These are phyloP conservation scores for Odontesthes bonariensis DNA, from an alignment of 2,113 vertebrate genomes.

Conservation along the genomic window DNA sequence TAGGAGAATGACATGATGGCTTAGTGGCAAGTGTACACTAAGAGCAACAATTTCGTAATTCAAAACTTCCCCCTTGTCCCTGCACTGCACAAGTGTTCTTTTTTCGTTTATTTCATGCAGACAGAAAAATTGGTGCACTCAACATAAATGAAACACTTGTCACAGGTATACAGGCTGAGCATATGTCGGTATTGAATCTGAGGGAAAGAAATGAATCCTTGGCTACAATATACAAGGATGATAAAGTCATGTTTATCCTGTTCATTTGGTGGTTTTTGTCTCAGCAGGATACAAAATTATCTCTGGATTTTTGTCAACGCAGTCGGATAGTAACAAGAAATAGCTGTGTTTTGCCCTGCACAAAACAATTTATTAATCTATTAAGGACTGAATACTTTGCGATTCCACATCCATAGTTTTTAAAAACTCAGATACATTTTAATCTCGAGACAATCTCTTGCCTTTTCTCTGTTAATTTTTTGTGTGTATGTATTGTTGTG, in stretches of 20 bases:
- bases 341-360: not conserved
- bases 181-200: not conserved
- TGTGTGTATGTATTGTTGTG: not conserved
- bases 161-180: not conserved
- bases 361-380: not conserved
- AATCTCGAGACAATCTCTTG: not conserved
- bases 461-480: not conserved
- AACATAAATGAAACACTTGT: not conserved
- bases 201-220: not conserved
- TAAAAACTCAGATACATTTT: not conserved
- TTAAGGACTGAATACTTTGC: not conserved
- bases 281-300: constrained; percentile 17
- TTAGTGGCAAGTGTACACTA: not conserved
- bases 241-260: not conserved
- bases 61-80: not conserved
- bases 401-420: too few relatives aligned
- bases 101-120: too few relatives aligned
- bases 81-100: not conserved
- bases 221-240: not conserved
- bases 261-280: not conserved
- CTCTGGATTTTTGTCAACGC: not conserved
- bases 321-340: not conserved
- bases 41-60: not conserved
- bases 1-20: not conserved
- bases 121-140: too few relatives aligned